Base-by-base conservation (phyloP, 1,140 invertebrate species). In the Calephelis nemesis region DNA sequence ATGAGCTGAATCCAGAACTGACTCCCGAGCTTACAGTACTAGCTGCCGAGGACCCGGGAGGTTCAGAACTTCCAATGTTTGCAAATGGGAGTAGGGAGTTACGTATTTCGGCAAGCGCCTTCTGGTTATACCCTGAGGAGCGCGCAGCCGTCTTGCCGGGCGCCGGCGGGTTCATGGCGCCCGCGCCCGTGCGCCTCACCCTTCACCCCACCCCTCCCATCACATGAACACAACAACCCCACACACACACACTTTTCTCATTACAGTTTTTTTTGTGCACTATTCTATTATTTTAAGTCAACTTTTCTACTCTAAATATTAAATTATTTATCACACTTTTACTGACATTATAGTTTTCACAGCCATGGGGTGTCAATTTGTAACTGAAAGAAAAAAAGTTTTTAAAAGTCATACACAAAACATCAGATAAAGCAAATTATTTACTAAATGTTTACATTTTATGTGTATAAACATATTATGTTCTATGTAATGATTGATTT, bases 1-100 rank as follows among this genome's bases (percentile, higher is more conserved):
- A 88, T 7, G 89, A 88, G 76, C 95, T 95, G 66, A 93, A 91
- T 19, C 93, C 93, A 30, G 89, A 91, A 66, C 94, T 94, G 62
- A 95, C 94, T 68, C 93, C 95, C 74, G 93, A 95, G 63, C 94
- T 95, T 11, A 96, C 95, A 67, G 95, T 96, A 85, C 95, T 96
- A 45, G 95, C 95, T 15, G 95, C 95, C 76, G 95, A 96, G 4
- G 95, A 96, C 65, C 94, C 95, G 67, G 94, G 93, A 1, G 88
- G 88, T 69, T 92, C 90, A 3, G 82, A 89, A 63, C 78, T 88
- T 74, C 94, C 94, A 75, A 93, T 95, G 87, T 96, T 96, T 63
- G 96, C 96, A 86, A 97, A 98, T 54, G 96, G 96, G 77, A 96
- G 93, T 73, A 98, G 89, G 60, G 96, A 97, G 82, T 97, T 97